Conservation (phyloP, 2,888 invertebrate species). For the Eubasilissa splendida region DNA sequence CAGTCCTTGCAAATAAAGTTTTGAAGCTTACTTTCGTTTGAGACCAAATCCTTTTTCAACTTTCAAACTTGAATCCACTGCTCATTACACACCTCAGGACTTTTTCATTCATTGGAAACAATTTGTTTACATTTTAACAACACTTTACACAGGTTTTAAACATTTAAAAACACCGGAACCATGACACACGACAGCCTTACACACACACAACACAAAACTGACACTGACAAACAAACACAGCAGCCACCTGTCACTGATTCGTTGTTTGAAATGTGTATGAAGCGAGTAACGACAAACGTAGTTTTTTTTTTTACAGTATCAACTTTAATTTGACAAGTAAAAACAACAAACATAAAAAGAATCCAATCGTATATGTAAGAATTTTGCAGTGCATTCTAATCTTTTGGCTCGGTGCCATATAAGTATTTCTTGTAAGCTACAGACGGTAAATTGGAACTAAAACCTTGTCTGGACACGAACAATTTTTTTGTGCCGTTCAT, state of each 20-base stretch:
- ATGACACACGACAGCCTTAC: slow-evolving; percentile 1
- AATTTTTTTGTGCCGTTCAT: no score
- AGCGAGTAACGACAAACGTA: slow-evolving; percentile 57
- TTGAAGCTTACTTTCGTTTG: no score
- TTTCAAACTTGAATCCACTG: slow-evolving; percentile 15
- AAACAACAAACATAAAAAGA: slow-evolving; percentile 4
- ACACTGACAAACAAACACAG: slow-evolving; percentile 11
- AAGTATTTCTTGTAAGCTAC: no score
- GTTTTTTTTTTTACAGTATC: slow-evolving; percentile 13
- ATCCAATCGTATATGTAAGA: not conserved
- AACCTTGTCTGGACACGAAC: no score
- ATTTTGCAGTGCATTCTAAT: no score
- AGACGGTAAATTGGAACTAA: no score
- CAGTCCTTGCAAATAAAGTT: no score
- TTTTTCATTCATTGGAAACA: slow-evolving; percentile 31
- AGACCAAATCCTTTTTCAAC: no score
- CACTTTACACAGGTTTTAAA: slow-evolving; percentile 22
- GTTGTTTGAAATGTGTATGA: slow-evolving; percentile 32
- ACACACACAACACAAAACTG: slow-evolving; percentile 25
- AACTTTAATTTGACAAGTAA: not conserved
- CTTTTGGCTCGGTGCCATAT: no score
- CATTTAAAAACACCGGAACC: not conserved
- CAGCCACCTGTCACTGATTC: slow-evolving; percentile 23
- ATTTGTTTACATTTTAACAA: slow-evolving; percentile 25
- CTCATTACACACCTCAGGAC: slow-evolving; percentile 1